Evolutionary conservation across 2,888 invertebrate genomes (phyloP).

Genomic region (Cantharis rustica): DNA sequence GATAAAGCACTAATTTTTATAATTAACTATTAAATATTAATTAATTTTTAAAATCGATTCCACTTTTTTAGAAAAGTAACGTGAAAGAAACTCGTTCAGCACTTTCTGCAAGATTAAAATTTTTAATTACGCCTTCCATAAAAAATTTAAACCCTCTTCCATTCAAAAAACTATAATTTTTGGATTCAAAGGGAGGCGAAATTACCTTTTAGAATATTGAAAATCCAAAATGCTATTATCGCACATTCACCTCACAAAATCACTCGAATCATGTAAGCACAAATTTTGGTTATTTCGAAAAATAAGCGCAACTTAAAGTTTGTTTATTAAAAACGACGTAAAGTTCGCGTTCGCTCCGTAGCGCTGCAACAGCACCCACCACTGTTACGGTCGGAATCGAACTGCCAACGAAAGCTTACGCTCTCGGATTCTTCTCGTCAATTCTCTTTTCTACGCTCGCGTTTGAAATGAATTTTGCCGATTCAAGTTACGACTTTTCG

Average conservation of each 20-base stretch:
- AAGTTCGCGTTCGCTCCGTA: neutral
- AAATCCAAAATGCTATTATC: neutral
- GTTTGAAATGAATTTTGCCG: neutral
- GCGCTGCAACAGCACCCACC: neutral
- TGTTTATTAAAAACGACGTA: neutral
- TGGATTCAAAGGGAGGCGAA: neutral
- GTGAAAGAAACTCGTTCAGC: slow-evolving; percentile 11
- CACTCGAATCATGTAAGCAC: neutral
- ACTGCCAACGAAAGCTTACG: slow-evolving; percentile 20
- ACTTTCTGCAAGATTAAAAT: slow-evolving; percentile 39
- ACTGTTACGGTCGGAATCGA: slow-evolving; percentile 31
- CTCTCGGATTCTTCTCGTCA: neutral
- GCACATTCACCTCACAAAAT: neutral
- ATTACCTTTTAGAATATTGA: neutral
- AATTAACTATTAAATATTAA: neutral
- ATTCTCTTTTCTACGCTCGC: neutral
- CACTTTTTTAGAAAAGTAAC: neutral
- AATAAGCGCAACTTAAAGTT: neutral
- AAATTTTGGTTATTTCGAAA: neutral
- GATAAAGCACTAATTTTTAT: neutral
- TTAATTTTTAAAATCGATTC: neutral
- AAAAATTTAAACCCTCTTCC: slow-evolving; percentile 32
- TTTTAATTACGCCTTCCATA: slow-evolving; percentile 39
- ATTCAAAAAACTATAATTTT: neutral
- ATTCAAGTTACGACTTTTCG: neutral